Evolutionary conservation across 2,888 invertebrate species (phyloP).

Genomic region (Lasioglossum villosulum): DNA sequence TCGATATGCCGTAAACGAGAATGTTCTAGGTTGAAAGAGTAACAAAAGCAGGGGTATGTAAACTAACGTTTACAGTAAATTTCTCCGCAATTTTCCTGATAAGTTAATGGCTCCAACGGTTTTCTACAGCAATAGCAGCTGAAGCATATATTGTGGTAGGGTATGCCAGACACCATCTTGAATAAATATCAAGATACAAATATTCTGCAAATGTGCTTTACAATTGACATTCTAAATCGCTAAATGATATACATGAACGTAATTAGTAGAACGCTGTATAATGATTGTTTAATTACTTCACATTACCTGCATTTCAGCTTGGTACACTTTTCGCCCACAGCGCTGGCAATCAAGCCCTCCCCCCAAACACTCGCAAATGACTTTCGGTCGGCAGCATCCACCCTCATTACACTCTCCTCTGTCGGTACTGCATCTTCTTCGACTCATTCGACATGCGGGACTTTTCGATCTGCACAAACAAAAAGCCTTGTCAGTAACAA

Average conservation of each 20-base stretch:
- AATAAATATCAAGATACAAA: conserved; percentile 7
- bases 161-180: conserved; percentile 83
- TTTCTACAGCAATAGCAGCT: conserved; percentile 86
- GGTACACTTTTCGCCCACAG: conserved; percentile 83
- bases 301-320: conserved; percentile 81
- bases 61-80: conserved; percentile 86
- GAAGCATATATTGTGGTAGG: conserved; percentile 85
- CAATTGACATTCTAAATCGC: neutral
- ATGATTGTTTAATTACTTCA: neutral
- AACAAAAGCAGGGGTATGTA: neutral
- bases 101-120: conserved; percentile 84
- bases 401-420: conserved; percentile 43
- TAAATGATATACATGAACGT: neutral
- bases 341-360: conserved; percentile 81
- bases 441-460: conserved; percentile 44
- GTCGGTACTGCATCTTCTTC: conserved; percentile 54
- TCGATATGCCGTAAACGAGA: neutral
- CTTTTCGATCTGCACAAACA: conserved; percentile 49
- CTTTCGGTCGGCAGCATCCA: conserved; percentile 62
- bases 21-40: neutral
- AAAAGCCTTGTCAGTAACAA: conserved; percentile 49
- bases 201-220: neutral
- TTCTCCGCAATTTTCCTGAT: conserved; percentile 85
- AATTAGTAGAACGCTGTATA: neutral
- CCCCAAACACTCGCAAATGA: conserved; percentile 78